Percentiles rank a stretch among this genome's conserved stretches.
These are phyloP conservation scores for Turritopsis dohrnii DNA, from an alignment of 30 jellyfish, hydroid and myxozoan genomes.

Conservation along the genomic window DNA sequence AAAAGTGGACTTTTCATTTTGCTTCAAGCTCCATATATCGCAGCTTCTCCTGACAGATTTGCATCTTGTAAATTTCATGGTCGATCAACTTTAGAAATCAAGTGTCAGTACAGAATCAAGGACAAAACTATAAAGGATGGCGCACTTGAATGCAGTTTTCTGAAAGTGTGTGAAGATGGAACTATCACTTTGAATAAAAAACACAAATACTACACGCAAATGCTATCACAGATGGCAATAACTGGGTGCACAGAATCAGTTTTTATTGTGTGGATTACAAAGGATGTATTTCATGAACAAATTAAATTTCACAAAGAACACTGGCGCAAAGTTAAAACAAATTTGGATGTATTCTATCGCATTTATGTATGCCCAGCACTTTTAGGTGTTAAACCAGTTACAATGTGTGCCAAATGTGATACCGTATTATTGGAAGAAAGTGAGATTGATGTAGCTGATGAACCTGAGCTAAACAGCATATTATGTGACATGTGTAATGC, in stretches of 20 bases:
- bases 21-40: not conserved
- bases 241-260: not conserved
- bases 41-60: not conserved
- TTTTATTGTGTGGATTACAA: conserved; percentile 28
- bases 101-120: not conserved
- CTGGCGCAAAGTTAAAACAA: conserved; percentile 11
- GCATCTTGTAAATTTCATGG: not conserved
- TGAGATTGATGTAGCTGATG: not conserved
- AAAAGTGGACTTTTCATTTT: not conserved
- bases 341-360: conserved; percentile 7
- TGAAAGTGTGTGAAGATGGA: not conserved
- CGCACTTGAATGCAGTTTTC: not conserved
- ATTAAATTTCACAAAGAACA: conserved; percentile 2
- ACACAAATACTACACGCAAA: not conserved
- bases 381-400: not conserved
- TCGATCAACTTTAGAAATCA: not conserved
- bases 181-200: too few species aligned
- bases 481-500: not conserved
- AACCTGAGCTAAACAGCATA: not conserved
- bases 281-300: conserved; percentile 4
- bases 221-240: not conserved
- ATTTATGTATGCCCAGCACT: conserved; percentile 14
- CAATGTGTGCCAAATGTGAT: not conserved
- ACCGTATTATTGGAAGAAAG: conserved; percentile 16
- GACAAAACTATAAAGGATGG: not conserved